Evolutionary conservation across 1,140 invertebrate genomes (phyloP).

Genomic region (Trichonephila clavata): DNA sequence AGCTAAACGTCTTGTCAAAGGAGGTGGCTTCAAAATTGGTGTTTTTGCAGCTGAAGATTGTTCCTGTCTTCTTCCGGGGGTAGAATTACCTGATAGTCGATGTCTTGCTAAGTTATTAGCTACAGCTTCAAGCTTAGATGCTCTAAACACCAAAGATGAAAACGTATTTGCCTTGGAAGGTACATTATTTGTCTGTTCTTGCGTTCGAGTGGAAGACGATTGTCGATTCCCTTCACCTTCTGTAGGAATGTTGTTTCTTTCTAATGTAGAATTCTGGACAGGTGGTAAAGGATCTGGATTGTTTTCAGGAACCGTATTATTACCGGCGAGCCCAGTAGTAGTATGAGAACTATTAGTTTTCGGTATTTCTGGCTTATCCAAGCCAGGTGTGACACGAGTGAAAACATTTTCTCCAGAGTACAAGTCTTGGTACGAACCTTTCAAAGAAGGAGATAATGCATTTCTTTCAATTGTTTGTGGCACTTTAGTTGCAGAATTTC

Average conservation of each 20-base stretch:
- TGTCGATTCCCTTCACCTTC: not conserved
- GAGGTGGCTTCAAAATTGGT: constrained; percentile 66
- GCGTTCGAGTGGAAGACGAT: constrained; percentile 2
- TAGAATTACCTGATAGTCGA: constrained; percentile 24
- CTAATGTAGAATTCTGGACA: constrained; percentile 1
- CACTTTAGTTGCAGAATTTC: constrained; percentile 18
- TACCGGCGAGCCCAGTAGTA: not conserved
- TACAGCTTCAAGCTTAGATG: constrained; percentile 65
- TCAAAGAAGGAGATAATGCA: constrained; percentile 53
- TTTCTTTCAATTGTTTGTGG: constrained; percentile 60
- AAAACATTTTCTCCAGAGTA: constrained; percentile 63
- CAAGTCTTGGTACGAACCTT: constrained; percentile 64
- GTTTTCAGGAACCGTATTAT: not conserved
- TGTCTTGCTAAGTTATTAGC: constrained; percentile 59
- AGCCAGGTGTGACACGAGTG: constrained; percentile 12
- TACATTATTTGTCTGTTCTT: constrained; percentile 23
- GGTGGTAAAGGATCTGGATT: constrained; percentile 10
- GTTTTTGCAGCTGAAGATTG: constrained; percentile 11
- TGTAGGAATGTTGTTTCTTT: not conserved
- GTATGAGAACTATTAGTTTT: not conserved
- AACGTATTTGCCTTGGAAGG: constrained; percentile 37
- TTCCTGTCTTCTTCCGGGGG: constrained; percentile 25
- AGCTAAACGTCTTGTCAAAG: constrained; percentile 46
- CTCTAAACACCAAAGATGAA: constrained; percentile 63
- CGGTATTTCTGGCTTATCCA: constrained; percentile 16